These are phyloP conservation scores for Xiphophorus hellerii DNA, from an alignment of 2,113 vertebrate genomes.

Conservation along the genomic window DNA sequence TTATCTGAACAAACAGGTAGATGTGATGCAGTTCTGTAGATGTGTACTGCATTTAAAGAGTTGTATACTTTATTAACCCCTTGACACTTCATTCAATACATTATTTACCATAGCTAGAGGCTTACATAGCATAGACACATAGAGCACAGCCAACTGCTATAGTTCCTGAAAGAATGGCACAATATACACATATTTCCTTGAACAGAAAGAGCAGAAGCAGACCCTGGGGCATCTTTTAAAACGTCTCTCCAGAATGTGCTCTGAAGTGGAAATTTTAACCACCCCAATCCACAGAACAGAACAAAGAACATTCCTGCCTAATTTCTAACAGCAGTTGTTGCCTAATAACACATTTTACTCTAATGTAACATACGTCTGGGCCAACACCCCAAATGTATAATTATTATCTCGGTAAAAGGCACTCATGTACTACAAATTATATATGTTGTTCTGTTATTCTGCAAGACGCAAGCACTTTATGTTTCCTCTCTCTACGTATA, in stretches of 20 bases:
- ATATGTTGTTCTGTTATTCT: constrained; percentile 32
- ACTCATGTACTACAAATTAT: constrained; percentile 31
- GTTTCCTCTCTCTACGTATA: constrained; percentile 42
- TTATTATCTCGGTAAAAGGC: constrained; percentile 35
- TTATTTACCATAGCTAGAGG: constrained; percentile 66
- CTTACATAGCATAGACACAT: constrained; percentile 29
- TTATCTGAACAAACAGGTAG: background rate
- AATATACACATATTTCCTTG: constrained; percentile 45
- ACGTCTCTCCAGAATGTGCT: constrained; percentile 44
- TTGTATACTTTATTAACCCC: constrained; percentile 57
- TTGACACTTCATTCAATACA: constrained; percentile 56
- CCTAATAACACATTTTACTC: constrained; percentile 36
- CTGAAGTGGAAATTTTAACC: constrained; percentile 46
- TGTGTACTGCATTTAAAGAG: constrained; percentile 25
- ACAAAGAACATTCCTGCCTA: constrained; percentile 22
- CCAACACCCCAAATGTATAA: constrained; percentile 39
- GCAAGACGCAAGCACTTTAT: constrained; percentile 5
- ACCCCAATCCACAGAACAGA: constrained; percentile 13
- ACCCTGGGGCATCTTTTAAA: constrained; percentile 56
- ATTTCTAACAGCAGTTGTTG: constrained; percentile 35
- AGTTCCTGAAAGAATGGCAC: constrained; percentile 40
- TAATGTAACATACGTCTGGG: constrained; percentile 35
- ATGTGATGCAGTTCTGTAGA: constrained; percentile 11
- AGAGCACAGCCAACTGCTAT: constrained; percentile 49
- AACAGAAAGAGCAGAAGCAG: constrained; percentile 47